A percentile compares a stretch with the other conserved stretches of the same genome.
These are phyloP conservation scores for Crocuta crocuta DNA, from an alignment of 2,113 vertebrate species.

Conservation along the genomic window DNA sequence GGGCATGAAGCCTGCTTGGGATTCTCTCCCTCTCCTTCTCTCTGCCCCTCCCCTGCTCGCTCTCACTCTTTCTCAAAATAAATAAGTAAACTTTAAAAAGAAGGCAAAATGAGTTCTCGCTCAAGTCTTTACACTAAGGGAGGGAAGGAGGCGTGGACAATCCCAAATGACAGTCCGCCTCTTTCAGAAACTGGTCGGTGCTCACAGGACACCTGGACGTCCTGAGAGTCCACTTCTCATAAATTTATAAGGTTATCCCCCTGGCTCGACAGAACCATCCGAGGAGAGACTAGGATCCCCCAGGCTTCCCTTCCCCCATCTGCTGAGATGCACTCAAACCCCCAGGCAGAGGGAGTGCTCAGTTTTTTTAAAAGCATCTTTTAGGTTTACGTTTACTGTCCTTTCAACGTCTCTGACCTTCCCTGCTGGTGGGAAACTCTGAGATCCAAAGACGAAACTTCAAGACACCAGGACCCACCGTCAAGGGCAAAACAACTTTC, in stretches of 20 bases:
- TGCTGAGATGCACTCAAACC: neutral
- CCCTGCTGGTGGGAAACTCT: neutral
- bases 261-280: neutral
- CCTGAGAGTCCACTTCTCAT: neutral
- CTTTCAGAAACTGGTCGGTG: neutral
- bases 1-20: too few relatives aligned
- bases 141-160: neutral
- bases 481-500: rapidly evolving
- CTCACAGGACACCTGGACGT: rapidly evolving
- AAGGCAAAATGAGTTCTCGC: neutral
- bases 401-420: neutral
- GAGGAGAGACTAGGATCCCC: neutral
- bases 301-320: too few relatives aligned
- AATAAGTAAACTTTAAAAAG: too few relatives aligned
- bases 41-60: too few relatives aligned
- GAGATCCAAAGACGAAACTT: neutral
- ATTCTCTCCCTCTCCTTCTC: too few relatives aligned
- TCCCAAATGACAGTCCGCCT: neutral
- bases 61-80: too few relatives aligned
- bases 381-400: neutral
- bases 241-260: neutral
- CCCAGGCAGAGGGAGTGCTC: neutral
- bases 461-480: rapidly evolving
- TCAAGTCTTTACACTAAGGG: neutral
- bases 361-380: neutral